Percentiles rank a stretch among this genome's conserved stretches.
Evolutionary conservation across 2,113 vertebrate genomes (phyloP).

Genomic region (Rhinoptilus africanus): DNA sequence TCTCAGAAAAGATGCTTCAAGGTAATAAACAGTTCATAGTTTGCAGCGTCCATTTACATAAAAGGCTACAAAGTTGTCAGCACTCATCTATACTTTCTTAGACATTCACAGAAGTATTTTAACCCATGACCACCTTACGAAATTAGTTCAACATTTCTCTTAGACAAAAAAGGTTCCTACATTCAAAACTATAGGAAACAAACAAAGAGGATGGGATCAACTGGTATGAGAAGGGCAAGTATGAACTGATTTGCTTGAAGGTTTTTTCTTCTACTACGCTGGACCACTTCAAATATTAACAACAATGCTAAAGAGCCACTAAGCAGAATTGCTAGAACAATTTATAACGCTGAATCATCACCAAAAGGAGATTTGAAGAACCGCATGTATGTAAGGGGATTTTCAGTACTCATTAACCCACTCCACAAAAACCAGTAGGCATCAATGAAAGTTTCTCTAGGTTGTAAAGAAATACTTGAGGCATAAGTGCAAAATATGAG

Average conservation of each 20-base stretch:
- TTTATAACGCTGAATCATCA: background rate
- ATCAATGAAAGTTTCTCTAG: background rate
- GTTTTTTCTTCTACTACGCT: background rate
- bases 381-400: background rate
- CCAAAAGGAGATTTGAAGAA: background rate
- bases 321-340: background rate
- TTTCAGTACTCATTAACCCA: conserved; percentile 21
- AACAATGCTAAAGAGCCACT: conserved; percentile 21
- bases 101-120: background rate
- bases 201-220: background rate
- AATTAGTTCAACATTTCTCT: background rate
- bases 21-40: conserved; percentile 7
- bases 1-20: background rate
- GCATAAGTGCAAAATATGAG: conserved; percentile 35
- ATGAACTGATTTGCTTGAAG: conserved; percentile 4
- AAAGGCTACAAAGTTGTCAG: background rate
- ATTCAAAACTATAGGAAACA: conserved; percentile 25
- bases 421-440: conserved; percentile 24
- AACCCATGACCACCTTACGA: background rate
- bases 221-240: background rate
- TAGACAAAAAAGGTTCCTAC: background rate
- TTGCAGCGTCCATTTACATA: background rate
- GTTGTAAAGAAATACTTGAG: conserved; percentile 47
- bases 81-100: background rate
- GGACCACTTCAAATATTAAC: conserved; percentile 33